Conservation (phyloP, 2,797 vertebrate species). For the Sebastes steindachneri region DNA sequence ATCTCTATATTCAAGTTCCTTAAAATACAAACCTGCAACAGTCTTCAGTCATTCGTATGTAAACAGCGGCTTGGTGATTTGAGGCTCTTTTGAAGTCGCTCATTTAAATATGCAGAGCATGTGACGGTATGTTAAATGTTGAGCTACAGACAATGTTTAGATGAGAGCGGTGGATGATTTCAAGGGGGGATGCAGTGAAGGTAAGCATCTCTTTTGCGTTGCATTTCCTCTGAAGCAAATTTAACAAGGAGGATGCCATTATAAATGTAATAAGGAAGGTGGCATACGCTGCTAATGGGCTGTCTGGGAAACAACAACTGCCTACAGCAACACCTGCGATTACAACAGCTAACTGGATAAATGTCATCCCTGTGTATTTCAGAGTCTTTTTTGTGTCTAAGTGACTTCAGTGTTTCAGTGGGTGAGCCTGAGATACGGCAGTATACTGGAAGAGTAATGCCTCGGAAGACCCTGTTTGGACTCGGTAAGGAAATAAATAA, state of each 20-base stretch:
- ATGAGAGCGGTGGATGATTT: slow-evolving; percentile 22
- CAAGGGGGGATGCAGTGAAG: neutral
- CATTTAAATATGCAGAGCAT: slow-evolving; percentile 5
- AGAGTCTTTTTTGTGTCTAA: slow-evolving; percentile 16
- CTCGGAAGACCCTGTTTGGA: neutral
- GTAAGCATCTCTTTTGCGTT: slow-evolving; percentile 13
- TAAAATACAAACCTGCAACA: neutral
- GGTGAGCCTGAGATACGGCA: neutral
- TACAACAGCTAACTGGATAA: slow-evolving; percentile 52
- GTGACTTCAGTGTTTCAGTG: slow-evolving; percentile 12
- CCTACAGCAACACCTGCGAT: slow-evolving; percentile 54
- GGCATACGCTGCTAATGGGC: slow-evolving; percentile 61
- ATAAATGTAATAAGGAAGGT: slow-evolving; percentile 44
- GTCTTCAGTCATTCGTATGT: neutral
- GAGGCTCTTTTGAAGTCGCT: slow-evolving; percentile 16
- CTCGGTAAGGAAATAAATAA: neutral
- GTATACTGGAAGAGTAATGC: neutral
- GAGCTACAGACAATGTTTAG: neutral
- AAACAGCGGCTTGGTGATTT: neutral
- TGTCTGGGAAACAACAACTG: slow-evolving; percentile 56
- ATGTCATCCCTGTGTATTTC: slow-evolving; percentile 49
- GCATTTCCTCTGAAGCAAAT: slow-evolving; percentile 42
- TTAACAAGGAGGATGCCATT: slow-evolving; percentile 40
- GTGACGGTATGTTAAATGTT: neutral
- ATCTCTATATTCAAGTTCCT: neutral